Evolutionary conservation across 2,113 vertebrate genomes (phyloP).

Genomic region (Paradoxurus hermaphroditus): DNA sequence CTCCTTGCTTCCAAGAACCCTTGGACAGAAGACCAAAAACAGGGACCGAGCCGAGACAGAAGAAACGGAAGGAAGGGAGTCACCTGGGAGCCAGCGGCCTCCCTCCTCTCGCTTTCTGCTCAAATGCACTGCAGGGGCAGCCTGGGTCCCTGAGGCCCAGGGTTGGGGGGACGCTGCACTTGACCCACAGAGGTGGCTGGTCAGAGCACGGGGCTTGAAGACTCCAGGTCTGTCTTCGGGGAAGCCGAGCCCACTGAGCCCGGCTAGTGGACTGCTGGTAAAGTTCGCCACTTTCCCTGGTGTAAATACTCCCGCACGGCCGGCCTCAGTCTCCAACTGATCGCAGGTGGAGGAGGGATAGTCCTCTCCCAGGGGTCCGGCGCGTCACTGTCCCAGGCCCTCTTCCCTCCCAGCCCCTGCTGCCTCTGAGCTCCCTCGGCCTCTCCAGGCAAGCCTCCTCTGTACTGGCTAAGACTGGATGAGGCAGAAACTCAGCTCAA

Average conservation of each 20-base stretch:
- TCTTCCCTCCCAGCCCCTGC: too few species aligned
- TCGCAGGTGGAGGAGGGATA: fast-evolving
- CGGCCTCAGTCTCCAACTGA: not conserved
- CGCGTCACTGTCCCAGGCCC: too few species aligned
- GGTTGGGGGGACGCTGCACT: not conserved
- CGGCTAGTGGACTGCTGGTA: too few species aligned
- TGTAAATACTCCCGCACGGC: fast-evolving
- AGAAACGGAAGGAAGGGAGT: not conserved
- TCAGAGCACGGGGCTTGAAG: too few species aligned
- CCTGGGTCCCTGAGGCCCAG: too few species aligned
- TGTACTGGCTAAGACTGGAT: too few species aligned
- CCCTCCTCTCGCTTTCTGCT: not conserved
- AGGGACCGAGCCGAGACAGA: not conserved
- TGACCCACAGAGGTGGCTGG: not conserved
- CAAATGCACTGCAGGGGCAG: not conserved
- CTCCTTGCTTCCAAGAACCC: not conserved
- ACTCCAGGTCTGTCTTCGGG: not conserved
- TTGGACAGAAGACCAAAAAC: not conserved
- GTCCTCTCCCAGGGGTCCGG: not conserved
- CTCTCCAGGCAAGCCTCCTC: not conserved
- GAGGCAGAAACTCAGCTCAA: not conserved
- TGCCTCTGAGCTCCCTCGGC: not conserved
- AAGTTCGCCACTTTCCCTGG: not conserved
- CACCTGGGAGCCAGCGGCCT: not conserved
- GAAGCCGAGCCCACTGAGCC: not conserved